Percentiles rank a stretch among this genome's conserved stretches.
These are phyloP conservation scores for Andrena bucephala DNA, from an alignment of 2,888 invertebrate genomes.

Conservation along the genomic window DNA sequence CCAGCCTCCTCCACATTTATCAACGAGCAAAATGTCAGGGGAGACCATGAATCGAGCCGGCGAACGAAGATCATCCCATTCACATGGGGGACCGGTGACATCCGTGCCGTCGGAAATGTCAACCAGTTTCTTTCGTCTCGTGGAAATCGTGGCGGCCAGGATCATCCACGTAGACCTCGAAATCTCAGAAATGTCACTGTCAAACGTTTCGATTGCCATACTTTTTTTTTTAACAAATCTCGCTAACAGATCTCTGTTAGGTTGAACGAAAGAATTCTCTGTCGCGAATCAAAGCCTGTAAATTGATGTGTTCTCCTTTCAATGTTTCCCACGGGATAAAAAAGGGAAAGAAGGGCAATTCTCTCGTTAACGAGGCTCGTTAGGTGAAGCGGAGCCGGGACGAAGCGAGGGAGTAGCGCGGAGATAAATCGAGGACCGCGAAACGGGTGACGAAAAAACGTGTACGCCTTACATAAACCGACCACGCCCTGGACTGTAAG, in stretches of 20 bases:
- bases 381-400: constrained; percentile 6
- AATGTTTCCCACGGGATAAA: constrained; percentile 36
- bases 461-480: constrained; percentile 83
- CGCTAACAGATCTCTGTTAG: not conserved
- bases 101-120: constrained; percentile 47
- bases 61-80: constrained; percentile 68
- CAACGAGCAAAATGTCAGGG: constrained; percentile 70
- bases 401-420: constrained; percentile 59
- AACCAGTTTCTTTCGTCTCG: not conserved
- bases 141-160: not conserved
- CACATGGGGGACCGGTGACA: constrained; percentile 50
- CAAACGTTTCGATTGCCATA: not conserved
- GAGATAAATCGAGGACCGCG: constrained; percentile 70
- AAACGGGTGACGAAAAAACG: constrained; percentile 81
- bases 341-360: constrained; percentile 41
- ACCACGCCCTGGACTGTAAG: constrained; percentile 81
- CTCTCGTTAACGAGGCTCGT: constrained; percentile 55
- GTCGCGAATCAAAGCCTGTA: constrained; percentile 23
- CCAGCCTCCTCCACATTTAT: constrained; percentile 67
- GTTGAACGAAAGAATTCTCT: constrained; percentile 10
- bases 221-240: not conserved
- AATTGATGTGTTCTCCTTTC: constrained; percentile 33
- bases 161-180: no score
- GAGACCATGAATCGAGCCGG: constrained; percentile 69
- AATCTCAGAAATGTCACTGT: not conserved